Percentiles rank a stretch among this genome's conserved stretches.
phyloP scores from a whole-genome alignment of 2,888 invertebrate species.

The Drosophila meridionalis region DNA sequence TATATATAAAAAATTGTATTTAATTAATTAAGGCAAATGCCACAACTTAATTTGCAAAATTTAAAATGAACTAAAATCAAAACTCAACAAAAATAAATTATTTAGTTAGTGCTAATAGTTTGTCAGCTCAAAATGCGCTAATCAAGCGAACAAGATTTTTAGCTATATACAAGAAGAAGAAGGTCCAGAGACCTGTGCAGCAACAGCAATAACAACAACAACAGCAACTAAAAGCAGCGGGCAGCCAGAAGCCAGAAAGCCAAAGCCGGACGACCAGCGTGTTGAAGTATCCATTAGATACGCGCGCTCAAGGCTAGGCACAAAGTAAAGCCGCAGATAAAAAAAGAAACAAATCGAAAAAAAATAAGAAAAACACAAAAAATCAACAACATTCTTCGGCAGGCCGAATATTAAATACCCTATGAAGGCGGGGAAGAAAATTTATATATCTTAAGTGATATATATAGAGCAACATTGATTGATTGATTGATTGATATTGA shows the following conservation, averaged over 20 bases:
- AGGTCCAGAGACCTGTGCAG: slow-evolving; percentile 12
- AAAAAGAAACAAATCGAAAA: slow-evolving; percentile 46
- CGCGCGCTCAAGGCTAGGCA: slow-evolving; percentile 67
- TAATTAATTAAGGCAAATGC: background rate
- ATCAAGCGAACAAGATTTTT: slow-evolving; percentile 50
- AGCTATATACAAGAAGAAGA: slow-evolving; percentile 15
- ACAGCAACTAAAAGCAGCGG: slow-evolving; percentile 11
- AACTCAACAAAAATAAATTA: slow-evolving; percentile 34
- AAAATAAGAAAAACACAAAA: slow-evolving; percentile 23
- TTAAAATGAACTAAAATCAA: background rate
- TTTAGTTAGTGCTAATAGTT: slow-evolving; percentile 66
- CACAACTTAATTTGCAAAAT: background rate
- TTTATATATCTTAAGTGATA: background rate
- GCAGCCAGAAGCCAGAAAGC: slow-evolving; percentile 30
- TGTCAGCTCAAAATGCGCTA: slow-evolving; percentile 56
- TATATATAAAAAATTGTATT: background rate
- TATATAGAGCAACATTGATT: background rate
- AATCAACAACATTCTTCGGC: background rate
- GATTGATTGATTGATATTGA: background rate
- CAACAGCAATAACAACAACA: slow-evolving; percentile 3
- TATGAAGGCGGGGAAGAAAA: background rate
- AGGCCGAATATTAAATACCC: slow-evolving; percentile 4
- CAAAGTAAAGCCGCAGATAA: slow-evolving; percentile 63
- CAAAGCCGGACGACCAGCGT: slow-evolving; percentile 44
- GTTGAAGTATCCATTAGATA: slow-evolving; percentile 77